Base-by-base conservation (phyloP, 2,888 invertebrate species). In the Zygothrica quintamaculata region DNA sequence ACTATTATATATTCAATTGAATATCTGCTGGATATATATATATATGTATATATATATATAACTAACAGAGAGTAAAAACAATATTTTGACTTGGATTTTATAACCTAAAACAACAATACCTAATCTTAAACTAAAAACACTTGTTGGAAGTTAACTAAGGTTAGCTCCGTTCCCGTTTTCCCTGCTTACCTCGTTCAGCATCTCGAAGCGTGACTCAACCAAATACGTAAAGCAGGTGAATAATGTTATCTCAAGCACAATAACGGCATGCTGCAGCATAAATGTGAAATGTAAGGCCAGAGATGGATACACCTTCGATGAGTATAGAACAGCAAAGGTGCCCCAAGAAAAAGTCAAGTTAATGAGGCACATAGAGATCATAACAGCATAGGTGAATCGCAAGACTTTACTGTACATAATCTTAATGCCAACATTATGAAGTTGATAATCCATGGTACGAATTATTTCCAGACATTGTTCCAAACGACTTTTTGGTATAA, bases 331-430 rank as follows among this genome's bases (percentile, higher is more conserved):
- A 3, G 67, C 68, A 43, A 89, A 89, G 50, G 90, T 89, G 33
- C 89, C 87, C 9, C 77, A 59, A 3, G 86, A 76, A 57, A 89
- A 91, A 4, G 58, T 15, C 0, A 71, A 12, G 72, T 89, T 89
- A 0, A 88, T 70, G 5, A 84, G 0, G 1, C 84, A 59, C 72
- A 88, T 82, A 1, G 74, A 73, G n/a, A 78, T 22, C 59, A 90
- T 65, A 5, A 84, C 53, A 3, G 80, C 56, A 34, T 88, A 89
- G 15, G 86, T 88, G 22, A 79, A 90, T 0, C 89, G 84, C 13
- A 90, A 59, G 15, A 89, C 77, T 65, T 87, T 88, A 61, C 82
- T 90, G 39, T 90, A 90, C 86, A 90, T 82, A 2, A 90, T 89
- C 53, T 89, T 88, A 1, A 90, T 71, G 42, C 90, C 91, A 11